Evolutionary conservation across 37 sponge, comb jelly and placozoan species (phyloP), one percentile per base, ranked within the genome.

Genomic region (Corticium candelabrum): DNA sequence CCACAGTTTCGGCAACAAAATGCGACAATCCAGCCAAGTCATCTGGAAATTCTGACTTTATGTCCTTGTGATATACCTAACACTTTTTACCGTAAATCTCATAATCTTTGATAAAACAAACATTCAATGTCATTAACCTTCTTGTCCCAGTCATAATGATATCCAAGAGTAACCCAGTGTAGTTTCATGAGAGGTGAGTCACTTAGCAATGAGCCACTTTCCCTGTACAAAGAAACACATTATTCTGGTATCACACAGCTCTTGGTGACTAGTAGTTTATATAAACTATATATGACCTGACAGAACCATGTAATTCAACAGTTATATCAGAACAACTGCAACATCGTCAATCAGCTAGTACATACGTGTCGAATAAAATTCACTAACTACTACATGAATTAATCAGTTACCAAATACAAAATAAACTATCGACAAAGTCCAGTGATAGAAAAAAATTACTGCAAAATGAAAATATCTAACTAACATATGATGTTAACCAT

Each of bases 121-220:
- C n/a, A n/a, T n/a, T n/a, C n/a, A n/a, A n/a, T 7, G 33, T 56
- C 35, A 68, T 0, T 21, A 27, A 90, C 86, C 83, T 96, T 96
- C 1, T 83, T 81, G 76, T 38, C 80, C 96, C 96, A 96, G 84
- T 96, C 87, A 57, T 96, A 93, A 40, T 92, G 96, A 69, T 96
- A 96, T 2, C 96, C 96, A 37, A 93, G 76, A 29, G 96, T 96
- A 35, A 88, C 87, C 96, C 96, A 96, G 1, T 88, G 83, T 35
- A 96, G 83, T 32, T 85, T 82, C 40, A 86, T 81, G 31, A 94
- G 33, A 0, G 41, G 68, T 36, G 77, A 82, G 1, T 76, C 71
- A 3, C 77, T 77, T 62, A 40, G 35, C 34, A n/a, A n/a, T n/a
- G n/a, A n/a, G n/a, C n/a, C n/a, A n/a, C n/a, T 41, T 5, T 68